A percentile compares a stretch with the other conserved stretches of the same genome.
phyloP scores from a whole-genome alignment of 1,140 invertebrate species.

The Penaeus vannamei region DNA sequence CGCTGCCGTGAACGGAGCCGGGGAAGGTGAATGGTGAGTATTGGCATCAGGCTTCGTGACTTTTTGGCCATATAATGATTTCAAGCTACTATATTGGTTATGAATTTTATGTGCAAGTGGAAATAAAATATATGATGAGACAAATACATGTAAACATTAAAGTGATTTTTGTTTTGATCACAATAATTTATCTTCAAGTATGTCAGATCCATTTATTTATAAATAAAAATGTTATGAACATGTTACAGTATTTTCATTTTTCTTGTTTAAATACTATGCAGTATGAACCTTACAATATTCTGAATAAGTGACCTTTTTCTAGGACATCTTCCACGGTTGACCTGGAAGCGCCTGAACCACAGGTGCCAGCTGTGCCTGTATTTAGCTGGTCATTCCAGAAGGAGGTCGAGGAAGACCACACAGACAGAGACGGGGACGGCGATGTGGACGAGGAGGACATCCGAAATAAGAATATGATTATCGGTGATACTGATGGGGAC shows the following conservation, averaged over 20 bases:
- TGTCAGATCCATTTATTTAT: no score
- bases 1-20: slow-evolving; percentile 49
- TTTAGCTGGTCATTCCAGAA: slow-evolving; percentile 52
- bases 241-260: no score
- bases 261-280: no score
- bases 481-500: slow-evolving; percentile 54
- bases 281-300: no score
- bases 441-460: slow-evolving; percentile 60
- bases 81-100: no score
- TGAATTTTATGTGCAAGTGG: no score
- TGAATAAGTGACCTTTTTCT: neutral
- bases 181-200: no score
- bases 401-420: slow-evolving; percentile 27
- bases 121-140: no score
- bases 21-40: slow-evolving; percentile 55
- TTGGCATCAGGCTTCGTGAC: neutral
- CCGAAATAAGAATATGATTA: slow-evolving; percentile 21
- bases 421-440: slow-evolving; percentile 61
- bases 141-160: no score
- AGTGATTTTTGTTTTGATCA: no score
- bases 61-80: no score
- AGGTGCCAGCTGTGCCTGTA: slow-evolving; percentile 53
- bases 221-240: no score
- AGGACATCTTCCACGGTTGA: slow-evolving; percentile 43
- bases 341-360: slow-evolving; percentile 17